Base-by-base conservation (phyloP, 2,797 vertebrate genomes). In the Hippopotamyrus pictus region DNA sequence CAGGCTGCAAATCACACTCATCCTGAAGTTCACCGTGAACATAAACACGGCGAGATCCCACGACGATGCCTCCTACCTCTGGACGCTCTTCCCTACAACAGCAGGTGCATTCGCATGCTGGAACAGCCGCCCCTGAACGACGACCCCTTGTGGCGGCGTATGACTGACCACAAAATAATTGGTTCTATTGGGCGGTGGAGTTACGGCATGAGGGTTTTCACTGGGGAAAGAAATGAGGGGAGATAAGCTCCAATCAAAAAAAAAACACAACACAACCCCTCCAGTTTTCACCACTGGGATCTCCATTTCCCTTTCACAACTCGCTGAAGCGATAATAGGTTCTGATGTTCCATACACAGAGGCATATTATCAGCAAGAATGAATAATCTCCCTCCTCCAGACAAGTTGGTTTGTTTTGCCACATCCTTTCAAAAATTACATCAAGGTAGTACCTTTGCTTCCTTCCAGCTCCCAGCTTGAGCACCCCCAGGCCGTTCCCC, bases 81-180 rank as follows among this genome's bases (percentile, higher is more conserved):
- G 97, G 92, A 96, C 96, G 89, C 96, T 96, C 87, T 97, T 99
- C 94, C 97, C 96, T 89, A 96, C 92, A 76, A 92, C 22, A 0
- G 96, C 83, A 85, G 95, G 95, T 37, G 95, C 92, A 19, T 97
- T 97, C 0, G 97, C 94, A 17, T 98, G 97, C 90, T 98, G 97
- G 92, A 99, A 99, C 92, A 95, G 94, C 46, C 98, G 96, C 19
- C 97, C 97, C 29, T 98, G 98, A 88, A 97, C 92, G 48, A 98
- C 90, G 79, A 97, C 95, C 59, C 97, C 97, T 90, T 96, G 96
- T 37, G 96, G 92, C 0, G 93, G 92, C 0, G 93, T 3, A 0
- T 93, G 93, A 9, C 92, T 95, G 91, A 95, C 90, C 89, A 96
- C 94, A 46, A 95, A 91, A 65, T 93, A 94, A 91, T 94, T 95